Evolutionary conservation across 2,113 vertebrate genomes (phyloP), one percentile per base, ranked within the genome.

Genomic region (Nothobranchius furzeri): DNA sequence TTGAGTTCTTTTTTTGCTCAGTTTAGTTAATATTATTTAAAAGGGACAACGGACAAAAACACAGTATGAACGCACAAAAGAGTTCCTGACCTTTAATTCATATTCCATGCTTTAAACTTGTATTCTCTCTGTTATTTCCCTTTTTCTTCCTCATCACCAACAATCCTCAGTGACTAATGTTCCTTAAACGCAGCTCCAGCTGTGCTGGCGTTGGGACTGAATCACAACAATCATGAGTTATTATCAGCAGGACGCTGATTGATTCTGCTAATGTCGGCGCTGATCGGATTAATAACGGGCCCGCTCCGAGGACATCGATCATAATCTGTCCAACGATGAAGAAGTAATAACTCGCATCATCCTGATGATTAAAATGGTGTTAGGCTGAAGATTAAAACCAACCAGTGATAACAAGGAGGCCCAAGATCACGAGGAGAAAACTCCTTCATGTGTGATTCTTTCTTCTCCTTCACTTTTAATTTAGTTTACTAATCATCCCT

Each of bases 161-260:
- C 30, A 30, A 3, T 30, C 68, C 70, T 59, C 48, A 49, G 76
- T 78, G 81, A 81, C 82, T 90, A 90, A 90, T 90, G 82, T 85
- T 81, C 76, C 87, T 84, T 81, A 82, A 88, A 83, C 9, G 36
- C 74, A 54, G 80, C 76, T 67, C 84, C 87, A 87, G 87, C 88
- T 90, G 88, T 81, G 68, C 54, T 30, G 49, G 73, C 17, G n/a
- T 79, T 75, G 85, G 78, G 78, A 88, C 82, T 78, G 73, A 86
- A 85, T 86, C 88, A 85, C 84, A 90, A 87, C 85, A 87, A 86
- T 87, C 82, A 84, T 70, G 87, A 88, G 64, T 88, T 87, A 86
- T 88, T 85, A 85, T 86, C 78, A 50, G 68, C 68, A 24, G 78
- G 60, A 65, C 67, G 76, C 78, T 76, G 84, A 86, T 82, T 86